Evolutionary conservation across 2,113 vertebrate species (phyloP), one percentile per base, ranked within the genome.

Genomic region (Columba livia): DNA sequence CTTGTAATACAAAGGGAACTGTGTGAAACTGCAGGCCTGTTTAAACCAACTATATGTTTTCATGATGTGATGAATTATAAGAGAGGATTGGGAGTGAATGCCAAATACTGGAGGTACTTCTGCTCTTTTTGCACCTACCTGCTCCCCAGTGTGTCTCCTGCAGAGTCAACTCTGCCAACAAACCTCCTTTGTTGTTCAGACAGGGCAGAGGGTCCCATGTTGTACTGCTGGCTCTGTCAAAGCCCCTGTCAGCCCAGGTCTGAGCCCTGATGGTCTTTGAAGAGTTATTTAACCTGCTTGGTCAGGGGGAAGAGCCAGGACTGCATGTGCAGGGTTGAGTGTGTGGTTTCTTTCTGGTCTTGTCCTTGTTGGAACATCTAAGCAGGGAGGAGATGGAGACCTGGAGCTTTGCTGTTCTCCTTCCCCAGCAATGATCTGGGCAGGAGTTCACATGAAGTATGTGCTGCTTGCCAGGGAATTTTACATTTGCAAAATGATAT

Each of bases 401-500:
- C 28, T 88, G 71, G 32, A 36, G 50, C 42, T 89, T 48, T 90
- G 56, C 51, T 88, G 14, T 74, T 94, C 32, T 75, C 23, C 58
- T 85, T 93, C 40, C 60, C 66, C 18, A 0, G 66, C 67, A 85
- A 61, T 14, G 44, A 75, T 93, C 70, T 94, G 80, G 93, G 90
- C 93, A 75, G 83, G 47, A 93, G 86, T 89, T 94, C 92, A 66
- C 69, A 86, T 53, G 38, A 96, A 93, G 50, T 0, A 12, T 73
- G 54, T 71, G 71, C 31, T 71, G 79, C 69, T 40, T 8, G 92
- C 85, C 91, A 94, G 89, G 89, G 84, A 94, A 36, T 94, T 94
- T 91, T 82, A 72, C 54, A 40, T 92, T 87, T 90, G 80, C 61
- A 89, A 86, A 79, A 85, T 53, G 65, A 85, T 87, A 61, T 0